phyloP scores from a whole-genome alignment of 2,888 invertebrate species.

The Volucella bombylans region DNA sequence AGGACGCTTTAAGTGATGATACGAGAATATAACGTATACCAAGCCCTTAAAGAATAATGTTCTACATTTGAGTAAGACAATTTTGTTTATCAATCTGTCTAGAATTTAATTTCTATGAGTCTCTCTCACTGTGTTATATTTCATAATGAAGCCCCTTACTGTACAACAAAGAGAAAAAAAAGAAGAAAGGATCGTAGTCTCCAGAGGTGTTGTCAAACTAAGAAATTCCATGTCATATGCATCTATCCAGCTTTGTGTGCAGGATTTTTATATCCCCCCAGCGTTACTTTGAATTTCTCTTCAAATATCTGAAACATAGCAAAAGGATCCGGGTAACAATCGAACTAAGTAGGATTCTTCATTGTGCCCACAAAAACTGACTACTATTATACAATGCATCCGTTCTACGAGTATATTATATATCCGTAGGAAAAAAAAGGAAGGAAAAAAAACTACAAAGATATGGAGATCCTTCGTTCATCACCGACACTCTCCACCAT shows the following conservation, averaged over 20 bases:
- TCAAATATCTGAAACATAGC: constrained; percentile 36
- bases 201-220: constrained; percentile 53
- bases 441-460: neutral
- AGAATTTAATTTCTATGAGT: neutral
- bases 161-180: neutral
- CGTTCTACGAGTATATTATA: too few relatives aligned
- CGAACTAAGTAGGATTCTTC: constrained; percentile 30
- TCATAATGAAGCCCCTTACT: constrained; percentile 9
- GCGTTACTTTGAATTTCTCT: constrained; percentile 58
- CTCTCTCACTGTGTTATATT: too few relatives aligned
- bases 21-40: too few relatives aligned
- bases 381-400: constrained; percentile 32
- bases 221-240: constrained; percentile 39
- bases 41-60: too few relatives aligned
- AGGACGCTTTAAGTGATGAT: too few relatives aligned
- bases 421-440: constrained; percentile 2
- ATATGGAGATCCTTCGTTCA: neutral
- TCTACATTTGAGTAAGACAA: neutral
- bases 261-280: constrained; percentile 46
- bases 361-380: constrained; percentile 26
- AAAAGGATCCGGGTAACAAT: constrained; percentile 29
- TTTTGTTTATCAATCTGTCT: neutral
- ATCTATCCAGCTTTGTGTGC: constrained; percentile 32
- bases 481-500: constrained; percentile 11
- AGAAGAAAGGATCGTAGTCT: constrained; percentile 8